Base-by-base conservation (phyloP, 30 jellyfish, hydroid and myxozoan genomes). In the Rhopilema esculentum region DNA sequence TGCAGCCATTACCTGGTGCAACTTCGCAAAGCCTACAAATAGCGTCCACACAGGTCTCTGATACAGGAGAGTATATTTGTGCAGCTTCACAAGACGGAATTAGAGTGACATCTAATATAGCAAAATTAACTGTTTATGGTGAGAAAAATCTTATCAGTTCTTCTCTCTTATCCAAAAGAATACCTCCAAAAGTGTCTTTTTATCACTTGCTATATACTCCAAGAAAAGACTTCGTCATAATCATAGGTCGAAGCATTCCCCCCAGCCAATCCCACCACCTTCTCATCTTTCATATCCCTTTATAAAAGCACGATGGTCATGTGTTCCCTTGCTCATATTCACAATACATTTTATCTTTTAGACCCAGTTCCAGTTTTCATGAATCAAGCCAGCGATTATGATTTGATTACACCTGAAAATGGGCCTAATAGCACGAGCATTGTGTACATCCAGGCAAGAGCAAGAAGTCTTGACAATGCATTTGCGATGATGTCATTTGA, bases 11-110 rank as follows among this genome's bases (percentile, higher is more conserved):
- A 22, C 91, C 88, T 67, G 97, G 98, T 0, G 78, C 75, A 31
- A 69, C 94, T 0, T 25, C 80, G 24, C 31, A 88, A 25, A 49
- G 53, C 15, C 70, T 89, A 51, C 87, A 61, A 49, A 69, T 84
- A 22, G 33, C 88, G 65, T 74, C 82, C 73, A 31, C 91, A 19
- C 77, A 63, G 30, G 92, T 87, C n/a, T 24, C 89, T 2, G 97
- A 94, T 69, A 65, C 95, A 21, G 98, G 98, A 61, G 81, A 68
- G 75, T 94, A 94, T 85, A 77, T 80, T 50, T 94, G 98, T 66
- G 63, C 89, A 24, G 98, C 95, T n/a, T 21, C 86, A 25, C 65
- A 78, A 16, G 69, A 50, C 69, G 96, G 95, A 1, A 64, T 94
- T 50, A 84, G 91, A 40, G 77, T 70, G 57, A 69, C 81, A 30